These are phyloP conservation scores for Stenopsyche tienmushanensis DNA, from an alignment of 1,140 invertebrate species.

Conservation along the genomic window DNA sequence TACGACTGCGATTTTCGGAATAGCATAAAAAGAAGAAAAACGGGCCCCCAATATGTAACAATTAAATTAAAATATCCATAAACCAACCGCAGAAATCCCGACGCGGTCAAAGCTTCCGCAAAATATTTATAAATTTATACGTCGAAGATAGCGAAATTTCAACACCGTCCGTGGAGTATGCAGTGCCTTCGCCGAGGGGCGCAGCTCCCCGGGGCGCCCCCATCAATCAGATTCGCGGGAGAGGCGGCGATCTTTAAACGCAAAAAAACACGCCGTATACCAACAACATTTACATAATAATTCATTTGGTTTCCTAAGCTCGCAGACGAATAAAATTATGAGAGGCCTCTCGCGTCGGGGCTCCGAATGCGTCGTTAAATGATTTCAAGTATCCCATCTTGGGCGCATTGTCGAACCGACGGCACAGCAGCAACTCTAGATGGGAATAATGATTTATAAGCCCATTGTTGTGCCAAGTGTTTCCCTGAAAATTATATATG, in stretches of 20 bases:
- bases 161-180: too few species aligned
- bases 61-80: too few species aligned
- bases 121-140: too few species aligned
- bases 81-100: too few species aligned
- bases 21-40: too few species aligned
- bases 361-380: not conserved
- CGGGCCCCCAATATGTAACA: too few species aligned
- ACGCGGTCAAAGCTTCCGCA: too few species aligned
- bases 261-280: constrained; percentile 27
- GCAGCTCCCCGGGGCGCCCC: constrained; percentile 28
- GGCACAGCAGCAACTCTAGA: not conserved
- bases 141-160: too few species aligned
- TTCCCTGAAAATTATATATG: too few species aligned
- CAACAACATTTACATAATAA: constrained; percentile 38
- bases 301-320: constrained; percentile 27
- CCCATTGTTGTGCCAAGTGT: constrained; percentile 4
- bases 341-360: not conserved
- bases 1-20: too few species aligned
- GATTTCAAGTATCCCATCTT: not conserved
- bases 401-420: not conserved
- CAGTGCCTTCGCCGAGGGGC: constrained; percentile 10
- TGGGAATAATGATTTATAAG: constrained; percentile 4
- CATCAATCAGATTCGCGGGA: constrained; percentile 30
- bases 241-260: constrained; percentile 19
- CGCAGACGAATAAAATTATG: constrained; percentile 19